These are phyloP conservation scores for Drosophila auraria DNA, from an alignment of 1,140 invertebrate species.

Conservation along the genomic window DNA sequence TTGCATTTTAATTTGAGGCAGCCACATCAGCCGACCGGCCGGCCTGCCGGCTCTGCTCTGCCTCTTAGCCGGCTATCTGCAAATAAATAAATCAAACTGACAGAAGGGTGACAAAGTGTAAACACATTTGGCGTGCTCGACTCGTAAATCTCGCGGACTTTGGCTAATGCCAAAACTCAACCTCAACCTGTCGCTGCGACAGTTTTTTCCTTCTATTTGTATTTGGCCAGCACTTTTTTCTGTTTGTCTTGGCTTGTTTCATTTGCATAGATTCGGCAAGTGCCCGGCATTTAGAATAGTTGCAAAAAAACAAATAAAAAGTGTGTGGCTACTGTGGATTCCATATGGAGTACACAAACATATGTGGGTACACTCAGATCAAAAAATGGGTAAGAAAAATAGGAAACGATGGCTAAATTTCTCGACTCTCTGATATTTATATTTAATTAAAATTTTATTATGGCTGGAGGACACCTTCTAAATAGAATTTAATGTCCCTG, in stretches of 20 bases:
- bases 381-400: neutral
- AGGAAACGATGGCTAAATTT: neutral
- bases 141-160: slow-evolving; percentile 80
- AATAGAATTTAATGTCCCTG: too few species aligned
- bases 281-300: slow-evolving; percentile 75
- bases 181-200: slow-evolving; percentile 61
- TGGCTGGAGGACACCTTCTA: too few species aligned
- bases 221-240: slow-evolving; percentile 23
- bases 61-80: slow-evolving; percentile 69
- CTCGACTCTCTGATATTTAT: neutral
- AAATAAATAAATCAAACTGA: slow-evolving; percentile 84
- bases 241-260: slow-evolving; percentile 49
- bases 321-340: slow-evolving; percentile 36
- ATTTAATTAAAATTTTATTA: neutral
- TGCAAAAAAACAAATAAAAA: slow-evolving; percentile 30
- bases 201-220: slow-evolving; percentile 30
- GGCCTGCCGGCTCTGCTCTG: slow-evolving; percentile 35
- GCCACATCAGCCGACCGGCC: slow-evolving; percentile 61
- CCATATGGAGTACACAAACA: slow-evolving; percentile 13
- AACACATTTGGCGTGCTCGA: slow-evolving; percentile 82
- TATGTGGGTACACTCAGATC: slow-evolving; percentile 4
- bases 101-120: slow-evolving; percentile 85
- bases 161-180: slow-evolving; percentile 68
- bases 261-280: slow-evolving; percentile 80
- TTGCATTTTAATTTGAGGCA: slow-evolving; percentile 82